Conservation (phyloP, 2,113 vertebrate genomes). For the Nettapus auritus region DNA sequence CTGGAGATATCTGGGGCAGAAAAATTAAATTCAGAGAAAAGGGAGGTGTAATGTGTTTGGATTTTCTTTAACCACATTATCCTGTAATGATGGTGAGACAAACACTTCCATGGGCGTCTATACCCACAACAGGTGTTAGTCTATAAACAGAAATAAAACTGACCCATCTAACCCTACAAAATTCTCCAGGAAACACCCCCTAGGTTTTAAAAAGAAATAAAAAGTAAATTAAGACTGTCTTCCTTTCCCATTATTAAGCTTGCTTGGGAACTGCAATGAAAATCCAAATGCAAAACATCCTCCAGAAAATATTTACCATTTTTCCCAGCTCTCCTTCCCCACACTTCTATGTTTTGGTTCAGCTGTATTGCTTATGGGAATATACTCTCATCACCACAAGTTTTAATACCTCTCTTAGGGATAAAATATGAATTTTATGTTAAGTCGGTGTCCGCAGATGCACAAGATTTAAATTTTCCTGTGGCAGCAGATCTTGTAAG, state of each 20-base stretch:
- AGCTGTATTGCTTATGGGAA: not conserved
- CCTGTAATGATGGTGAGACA: not conserved
- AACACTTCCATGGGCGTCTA: not conserved
- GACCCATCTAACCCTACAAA: not conserved
- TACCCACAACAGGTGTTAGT: not conserved
- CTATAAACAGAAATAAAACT: not conserved
- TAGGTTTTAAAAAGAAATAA: not conserved
- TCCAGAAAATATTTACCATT: not conserved
- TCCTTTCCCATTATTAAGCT: accelerated
- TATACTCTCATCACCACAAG: not conserved
- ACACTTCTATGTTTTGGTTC: not conserved
- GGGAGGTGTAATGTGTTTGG: not conserved
- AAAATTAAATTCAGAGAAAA: not conserved
- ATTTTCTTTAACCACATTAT: not conserved
- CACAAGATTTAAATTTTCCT: not conserved
- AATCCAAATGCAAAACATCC: not conserved
- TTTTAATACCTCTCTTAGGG: not conserved
- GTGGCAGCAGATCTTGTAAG: accelerated
- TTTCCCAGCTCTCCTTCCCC: not conserved
- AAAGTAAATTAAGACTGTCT: not conserved
- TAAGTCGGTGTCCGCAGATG: not conserved
- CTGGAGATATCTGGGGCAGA: not conserved
- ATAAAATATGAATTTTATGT: not conserved
- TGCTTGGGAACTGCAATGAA: not conserved
- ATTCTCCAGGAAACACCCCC: not conserved